Conservation (phyloP, 1,140 invertebrate genomes). For the Micrasema minimum region DNA sequence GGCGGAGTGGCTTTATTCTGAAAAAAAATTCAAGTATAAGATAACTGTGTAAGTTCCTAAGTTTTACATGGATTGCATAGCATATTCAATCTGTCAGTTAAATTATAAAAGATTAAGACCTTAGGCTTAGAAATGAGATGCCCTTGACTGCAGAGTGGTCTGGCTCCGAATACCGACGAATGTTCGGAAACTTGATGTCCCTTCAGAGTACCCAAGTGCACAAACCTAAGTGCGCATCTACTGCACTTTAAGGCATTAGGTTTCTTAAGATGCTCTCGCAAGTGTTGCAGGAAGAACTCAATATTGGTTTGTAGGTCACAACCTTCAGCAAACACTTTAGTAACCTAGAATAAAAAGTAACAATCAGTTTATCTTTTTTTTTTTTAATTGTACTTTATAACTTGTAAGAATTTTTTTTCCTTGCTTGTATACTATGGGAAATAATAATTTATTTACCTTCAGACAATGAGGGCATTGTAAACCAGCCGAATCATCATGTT, state of each 20-base stretch:
- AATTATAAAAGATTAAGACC: constrained; percentile 48
- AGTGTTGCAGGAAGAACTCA: constrained; percentile 65
- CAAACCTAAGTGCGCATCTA: constrained; percentile 77
- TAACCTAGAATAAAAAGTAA: constrained; percentile 56
- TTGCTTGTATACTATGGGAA: too few relatives aligned
- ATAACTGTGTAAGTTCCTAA: not conserved
- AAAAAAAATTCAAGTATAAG: constrained; percentile 17
- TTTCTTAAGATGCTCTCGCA: constrained; percentile 69
- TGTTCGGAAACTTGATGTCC: constrained; percentile 68
- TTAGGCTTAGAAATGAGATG: constrained; percentile 64
- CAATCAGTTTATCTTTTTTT: not conserved
- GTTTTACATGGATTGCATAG: too few relatives aligned
- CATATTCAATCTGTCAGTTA: too few relatives aligned
- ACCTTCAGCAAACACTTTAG: constrained; percentile 63
- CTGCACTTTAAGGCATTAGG: constrained; percentile 72
- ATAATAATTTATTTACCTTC: constrained; percentile 60
- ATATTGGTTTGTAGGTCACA: constrained; percentile 65
- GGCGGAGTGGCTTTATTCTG: constrained; percentile 66
- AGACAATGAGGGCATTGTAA: constrained; percentile 81
- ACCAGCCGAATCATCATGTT: constrained; percentile 71
- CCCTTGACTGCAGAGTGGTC: constrained; percentile 60
- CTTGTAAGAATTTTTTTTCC: too few relatives aligned
- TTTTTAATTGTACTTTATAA: not conserved
- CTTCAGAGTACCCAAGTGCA: constrained; percentile 72
- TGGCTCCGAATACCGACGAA: constrained; percentile 57